phyloP scores from a whole-genome alignment of 2,888 invertebrate genomes.

The Trachelus stipa region DNA sequence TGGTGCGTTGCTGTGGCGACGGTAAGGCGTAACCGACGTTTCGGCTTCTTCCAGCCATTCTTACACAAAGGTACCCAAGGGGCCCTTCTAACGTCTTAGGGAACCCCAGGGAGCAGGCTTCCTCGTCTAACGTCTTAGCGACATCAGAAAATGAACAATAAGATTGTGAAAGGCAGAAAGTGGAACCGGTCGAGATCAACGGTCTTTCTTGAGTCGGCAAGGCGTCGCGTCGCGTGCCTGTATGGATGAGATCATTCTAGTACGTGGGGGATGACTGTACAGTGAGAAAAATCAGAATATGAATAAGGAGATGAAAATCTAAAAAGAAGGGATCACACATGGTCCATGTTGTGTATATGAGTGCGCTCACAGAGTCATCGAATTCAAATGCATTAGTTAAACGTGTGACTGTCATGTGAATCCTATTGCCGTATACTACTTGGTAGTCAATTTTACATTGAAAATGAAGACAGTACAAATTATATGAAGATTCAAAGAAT shows the following conservation, averaged over 20 bases:
- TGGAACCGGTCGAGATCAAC: constrained; percentile 34
- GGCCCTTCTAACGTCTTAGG: constrained; percentile 56
- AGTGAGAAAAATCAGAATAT: background rate
- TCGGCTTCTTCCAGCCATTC: constrained; percentile 63
- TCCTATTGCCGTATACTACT: background rate
- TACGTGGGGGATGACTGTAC: background rate
- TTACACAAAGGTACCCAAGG: constrained; percentile 35
- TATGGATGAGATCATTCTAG: background rate
- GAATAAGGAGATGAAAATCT: background rate
- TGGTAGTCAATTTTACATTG: background rate
- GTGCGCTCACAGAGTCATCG: background rate
- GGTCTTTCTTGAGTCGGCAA: constrained; percentile 36
- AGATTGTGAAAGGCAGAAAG: background rate
- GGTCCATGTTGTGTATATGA: no score
- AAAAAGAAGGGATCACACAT: background rate
- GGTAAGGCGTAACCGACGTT: constrained; percentile 65
- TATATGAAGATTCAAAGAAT: background rate
- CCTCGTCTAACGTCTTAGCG: constrained; percentile 51
- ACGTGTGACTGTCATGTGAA: background rate
- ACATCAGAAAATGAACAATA: background rate
- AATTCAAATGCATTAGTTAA: background rate
- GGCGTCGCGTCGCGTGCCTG: background rate
- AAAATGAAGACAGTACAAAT: background rate
- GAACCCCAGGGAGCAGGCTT: constrained; percentile 25
- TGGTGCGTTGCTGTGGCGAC: constrained; percentile 65